Base-by-base conservation (phyloP, 2,888 invertebrate genomes). In the Diaperis boleti region DNA sequence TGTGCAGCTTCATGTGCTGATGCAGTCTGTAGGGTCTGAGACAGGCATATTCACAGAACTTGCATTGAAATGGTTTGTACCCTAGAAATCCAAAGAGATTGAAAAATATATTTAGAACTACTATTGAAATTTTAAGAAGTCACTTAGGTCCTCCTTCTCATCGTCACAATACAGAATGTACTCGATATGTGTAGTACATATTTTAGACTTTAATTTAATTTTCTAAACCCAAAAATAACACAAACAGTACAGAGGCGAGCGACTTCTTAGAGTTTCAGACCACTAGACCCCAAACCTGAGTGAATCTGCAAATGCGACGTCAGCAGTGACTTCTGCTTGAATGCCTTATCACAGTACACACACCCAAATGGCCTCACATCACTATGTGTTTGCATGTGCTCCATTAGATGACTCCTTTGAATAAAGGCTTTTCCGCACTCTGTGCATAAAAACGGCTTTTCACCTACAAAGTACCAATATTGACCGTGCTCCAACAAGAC, bases 381-480 rank as follows among this genome's bases (percentile, higher is more conserved):
- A 33, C 74, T 74, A 55, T 79, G 79, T 1, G 35, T 73, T 26
- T 73, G 74, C 42, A 71, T 61, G 54, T 79, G 79, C 39, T 75
- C 76, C 18, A 72, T 71, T 14, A 79, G 62, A 62, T 78, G 78
- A 45, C 77, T 77, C 10, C 70, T 72, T 62, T 79, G 79, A 14
- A 72, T 70, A 59, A 78, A 79, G 1, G 72, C 66, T 50, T 74
- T 75, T 1, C 76, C 76, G 62, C 79, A 79, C 31, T 74, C 72
- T 0, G 72, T 72, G 47, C 79, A 79, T n/a, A 74, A 54, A 63
- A 71, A 77, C 2, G 78, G 78, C 42, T 75, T 77, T 64, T 49
- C 31, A 17, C 35, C 33, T 31, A 13, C 5, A 14, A 1, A 5
- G 14, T 6, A 47, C 5, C 6, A 44, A 22, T 11, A 20, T 41